phyloP scores from a whole-genome alignment of 2,888 invertebrate genomes.

The Lepetodrilus schrolli region DNA sequence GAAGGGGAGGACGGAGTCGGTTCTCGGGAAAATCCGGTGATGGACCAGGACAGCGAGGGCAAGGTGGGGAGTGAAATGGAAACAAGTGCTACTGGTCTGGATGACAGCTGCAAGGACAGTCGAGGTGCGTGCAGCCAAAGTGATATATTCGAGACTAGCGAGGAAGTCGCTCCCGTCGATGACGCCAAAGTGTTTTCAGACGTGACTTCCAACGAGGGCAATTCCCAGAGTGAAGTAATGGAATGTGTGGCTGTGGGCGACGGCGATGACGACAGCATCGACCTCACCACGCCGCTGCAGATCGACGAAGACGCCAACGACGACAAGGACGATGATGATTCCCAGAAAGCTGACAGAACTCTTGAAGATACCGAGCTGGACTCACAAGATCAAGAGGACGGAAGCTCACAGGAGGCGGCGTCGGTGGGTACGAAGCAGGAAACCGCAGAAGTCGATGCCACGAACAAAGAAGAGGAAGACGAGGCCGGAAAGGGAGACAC shows the following conservation, averaged over 20 bases:
- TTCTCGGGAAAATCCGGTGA: too few species aligned
- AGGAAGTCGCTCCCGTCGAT: background rate
- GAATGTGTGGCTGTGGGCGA: too few species aligned
- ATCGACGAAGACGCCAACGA: background rate
- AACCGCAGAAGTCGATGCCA: conserved; percentile 25
- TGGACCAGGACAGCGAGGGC: conserved; percentile 34
- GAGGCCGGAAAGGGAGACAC: conserved; percentile 39
- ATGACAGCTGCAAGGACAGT: conserved; percentile 36
- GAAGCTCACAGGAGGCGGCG: conserved; percentile 19
- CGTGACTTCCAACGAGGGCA: conserved; percentile 30
- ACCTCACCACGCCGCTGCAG: background rate
- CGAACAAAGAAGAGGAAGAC: conserved; percentile 37
- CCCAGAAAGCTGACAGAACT: conserved; percentile 32
- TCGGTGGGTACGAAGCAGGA: conserved; percentile 29
- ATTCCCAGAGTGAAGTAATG: conserved; percentile 3
- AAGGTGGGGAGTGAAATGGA: too few species aligned
- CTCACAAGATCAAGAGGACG: conserved; percentile 35
- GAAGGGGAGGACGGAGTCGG: conserved; percentile 32
- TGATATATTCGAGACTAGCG: conserved; percentile 2
- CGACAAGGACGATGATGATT: conserved; percentile 27
- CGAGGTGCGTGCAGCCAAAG: background rate
- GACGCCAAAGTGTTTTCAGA: conserved; percentile 29
- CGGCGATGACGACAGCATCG: background rate
- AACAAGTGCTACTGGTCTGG: conserved; percentile 48
- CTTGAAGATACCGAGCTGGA: conserved; percentile 40